Base-by-base conservation (phyloP, 1,140 invertebrate genomes). In the Limonius californicus region DNA sequence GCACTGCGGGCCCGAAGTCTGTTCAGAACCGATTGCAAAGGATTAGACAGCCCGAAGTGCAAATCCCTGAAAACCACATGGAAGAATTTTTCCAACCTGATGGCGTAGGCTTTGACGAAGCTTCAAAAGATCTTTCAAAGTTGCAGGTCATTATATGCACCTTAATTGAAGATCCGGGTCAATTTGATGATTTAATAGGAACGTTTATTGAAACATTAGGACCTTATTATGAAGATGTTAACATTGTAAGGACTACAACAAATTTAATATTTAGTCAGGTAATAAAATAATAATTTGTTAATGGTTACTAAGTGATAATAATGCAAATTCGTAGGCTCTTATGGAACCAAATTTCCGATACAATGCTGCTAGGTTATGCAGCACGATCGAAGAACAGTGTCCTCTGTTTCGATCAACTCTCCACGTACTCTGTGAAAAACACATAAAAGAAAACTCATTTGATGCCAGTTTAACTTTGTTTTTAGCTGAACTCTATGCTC, bases 401-500 rank as follows among this genome's bases (percentile, higher is more conserved):
- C 63, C 69, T 19, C 20, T 68, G 61, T 75, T 75, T 54, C 47
- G 71, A 64, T 65, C 68, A 20, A 63, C 67, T 15, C 61, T 76
- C 20, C 67, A 72, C 58, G 20, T 71, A 11, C 62, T 62, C 16
- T 76, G 74, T 64, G 42, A 70, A 56, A 67, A 68, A 56, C 65
- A 74, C 63, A 39, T 75, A 9, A 43, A 69, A 39, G 43, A 58
- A 42, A 62, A 62, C 30, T 68, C 59, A 3, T 69, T 72, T 54
- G 64, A 70, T 50, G 68, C 70, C 54, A 70, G 70, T 54, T 67
- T 75, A 9, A 54, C 72, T 15, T 57, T 74, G 9, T 74, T 76
- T 62, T 67, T 76, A 35, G 73, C 74, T n/a, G 74, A 76, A 63
- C 58, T 76, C 18, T 74, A 71, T 50, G 70, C 67, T 20, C 72